Conservation (phyloP, 2,113 vertebrate genomes). For the Sapayoa aenigma region DNA sequence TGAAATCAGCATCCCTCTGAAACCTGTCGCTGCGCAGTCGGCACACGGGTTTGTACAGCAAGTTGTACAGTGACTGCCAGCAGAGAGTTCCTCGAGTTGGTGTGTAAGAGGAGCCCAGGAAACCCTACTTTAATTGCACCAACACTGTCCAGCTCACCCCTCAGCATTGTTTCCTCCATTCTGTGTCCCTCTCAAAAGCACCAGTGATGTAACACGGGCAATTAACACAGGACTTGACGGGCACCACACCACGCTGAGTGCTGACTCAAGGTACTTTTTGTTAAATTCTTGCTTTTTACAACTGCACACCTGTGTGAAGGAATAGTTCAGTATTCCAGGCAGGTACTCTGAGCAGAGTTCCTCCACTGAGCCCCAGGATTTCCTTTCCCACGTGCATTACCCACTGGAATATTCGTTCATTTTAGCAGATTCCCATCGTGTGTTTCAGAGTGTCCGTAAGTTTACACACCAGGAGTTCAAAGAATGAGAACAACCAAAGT, state of each 20-base stretch:
- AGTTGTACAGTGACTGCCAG: background rate
- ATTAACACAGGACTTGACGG: background rate
- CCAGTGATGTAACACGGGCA: background rate
- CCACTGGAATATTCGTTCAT: background rate
- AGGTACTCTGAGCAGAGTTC: background rate
- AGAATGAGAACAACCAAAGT: background rate
- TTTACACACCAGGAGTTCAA: background rate
- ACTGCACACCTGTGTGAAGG: background rate
- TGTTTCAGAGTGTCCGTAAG: background rate
- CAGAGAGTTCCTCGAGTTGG: accelerated
- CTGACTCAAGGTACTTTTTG: background rate
- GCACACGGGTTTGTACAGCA: background rate
- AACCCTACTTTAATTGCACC: background rate
- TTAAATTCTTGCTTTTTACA: background rate
- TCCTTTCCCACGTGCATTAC: background rate
- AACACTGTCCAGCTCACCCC: background rate
- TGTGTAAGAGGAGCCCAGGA: background rate
- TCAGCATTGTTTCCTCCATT: background rate
- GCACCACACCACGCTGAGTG: background rate
- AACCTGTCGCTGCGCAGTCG: background rate
- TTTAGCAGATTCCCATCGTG: background rate
- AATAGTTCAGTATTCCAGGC: background rate
- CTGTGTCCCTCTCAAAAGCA: background rate
- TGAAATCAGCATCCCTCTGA: background rate
- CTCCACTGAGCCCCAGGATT: background rate